Evolutionary conservation across 2,888 invertebrate genomes (phyloP).

Genomic region (Stenolophus ochropezus): DNA sequence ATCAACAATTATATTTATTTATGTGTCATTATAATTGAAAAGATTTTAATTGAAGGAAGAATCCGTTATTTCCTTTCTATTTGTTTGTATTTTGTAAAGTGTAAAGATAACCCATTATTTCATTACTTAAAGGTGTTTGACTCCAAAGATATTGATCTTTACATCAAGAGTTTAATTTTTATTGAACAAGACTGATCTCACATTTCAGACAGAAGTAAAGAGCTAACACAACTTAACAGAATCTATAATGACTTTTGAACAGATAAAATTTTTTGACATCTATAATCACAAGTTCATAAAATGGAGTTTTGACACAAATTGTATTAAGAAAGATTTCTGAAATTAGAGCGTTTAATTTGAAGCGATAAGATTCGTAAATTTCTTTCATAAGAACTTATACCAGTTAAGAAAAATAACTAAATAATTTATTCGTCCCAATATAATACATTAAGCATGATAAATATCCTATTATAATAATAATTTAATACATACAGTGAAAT

Average conservation of each 20-base stretch:
- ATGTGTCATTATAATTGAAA: too few relatives aligned
- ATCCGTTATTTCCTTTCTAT: too few relatives aligned
- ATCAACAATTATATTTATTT: too few relatives aligned
- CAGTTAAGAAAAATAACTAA: too few relatives aligned
- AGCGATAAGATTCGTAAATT: neutral
- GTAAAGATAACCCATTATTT: neutral
- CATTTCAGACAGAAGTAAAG: neutral
- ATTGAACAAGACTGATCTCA: neutral
- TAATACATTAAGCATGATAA: too few relatives aligned
- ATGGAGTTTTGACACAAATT: conserved; percentile 5
- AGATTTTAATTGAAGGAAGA: too few relatives aligned
- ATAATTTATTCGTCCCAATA: too few relatives aligned
- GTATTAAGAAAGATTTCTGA: neutral
- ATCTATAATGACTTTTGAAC: neutral
- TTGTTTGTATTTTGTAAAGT: too few relatives aligned
- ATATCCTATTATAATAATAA: too few relatives aligned
- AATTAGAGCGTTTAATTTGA: neutral
- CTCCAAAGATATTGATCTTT: neutral
- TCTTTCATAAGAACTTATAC: too few relatives aligned
- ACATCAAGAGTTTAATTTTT: neutral
- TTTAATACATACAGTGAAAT: too few relatives aligned
- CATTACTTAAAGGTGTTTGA: neutral
- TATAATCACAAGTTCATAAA: neutral
- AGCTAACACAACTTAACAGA: neutral
- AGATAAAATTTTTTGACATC: neutral